Base-by-base conservation (phyloP, 1,140 invertebrate species). In the Delia radicum region DNA sequence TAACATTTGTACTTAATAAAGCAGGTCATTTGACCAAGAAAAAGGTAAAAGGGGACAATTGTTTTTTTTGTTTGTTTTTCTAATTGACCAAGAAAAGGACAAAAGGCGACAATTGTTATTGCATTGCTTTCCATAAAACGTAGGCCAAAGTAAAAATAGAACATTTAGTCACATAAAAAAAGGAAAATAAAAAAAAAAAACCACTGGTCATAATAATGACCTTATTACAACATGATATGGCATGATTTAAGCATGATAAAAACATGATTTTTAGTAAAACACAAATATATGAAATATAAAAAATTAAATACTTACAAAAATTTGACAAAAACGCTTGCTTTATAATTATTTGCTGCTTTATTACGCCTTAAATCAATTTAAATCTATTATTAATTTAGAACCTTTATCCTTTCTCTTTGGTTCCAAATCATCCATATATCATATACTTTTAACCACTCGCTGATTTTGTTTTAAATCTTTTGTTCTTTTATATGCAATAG, bases 331-430 rank as follows among this genome's bases (percentile, higher is more conserved):
- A 71, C 24, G 15, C 24, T 2, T 8, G 15, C 61, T 4, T 63
- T 21, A 63, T 63, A 21, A 3, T 21, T 21, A 21, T 31, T 67
- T 29, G 65, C n/a, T 28, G 15, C 13, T 46, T 55, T 55, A 18
- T 55, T 33, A 33, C 12, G 31, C 12, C 8, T 55, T 55, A 55
- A 55, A 67, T 75, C 21, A 75, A 75, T 75, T 71, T 46, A 75
- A 72, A 26, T 75, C 74, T 2, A 75, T 72, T 8, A 75, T 71
- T 33, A 75, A 62, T 33, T 72, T 75, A 29, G 48, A 75, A 37
- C 74, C 67, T 29, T 75, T 75, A 8, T 75, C 31, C 15, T 27
- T 18, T 31, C 5, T 15, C 46, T 62, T n/a, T 24, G 67, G 61
- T 15, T 67, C 37, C 21, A 55, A 27, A 3, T 33, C 31, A n/a